phyloP scores from a whole-genome alignment of 1,140 invertebrate genomes.

The Macrostomum lignano region DNA sequence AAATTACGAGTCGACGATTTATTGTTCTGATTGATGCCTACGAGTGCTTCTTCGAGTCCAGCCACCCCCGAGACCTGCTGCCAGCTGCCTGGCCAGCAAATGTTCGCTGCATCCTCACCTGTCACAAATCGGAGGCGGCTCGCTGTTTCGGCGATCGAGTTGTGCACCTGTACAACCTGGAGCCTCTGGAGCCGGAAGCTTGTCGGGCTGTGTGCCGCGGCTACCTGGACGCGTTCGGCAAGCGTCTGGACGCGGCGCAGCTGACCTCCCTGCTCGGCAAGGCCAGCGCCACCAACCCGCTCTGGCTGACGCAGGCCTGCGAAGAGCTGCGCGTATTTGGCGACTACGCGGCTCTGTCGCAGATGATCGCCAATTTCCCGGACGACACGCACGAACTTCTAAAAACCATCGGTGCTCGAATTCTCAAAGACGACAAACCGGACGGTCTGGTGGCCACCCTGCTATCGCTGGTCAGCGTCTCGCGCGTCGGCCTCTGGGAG shows the following conservation, averaged over 20 bases:
- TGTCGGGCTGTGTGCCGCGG: slow-evolving; percentile 9
- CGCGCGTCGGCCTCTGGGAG: background rate
- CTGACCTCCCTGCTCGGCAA: slow-evolving; percentile 12
- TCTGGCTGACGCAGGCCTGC: slow-evolving; percentile 18
- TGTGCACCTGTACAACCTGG: no score
- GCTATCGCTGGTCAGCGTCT: background rate
- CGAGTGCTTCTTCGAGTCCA: no score
- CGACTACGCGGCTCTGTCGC: slow-evolving; percentile 14
- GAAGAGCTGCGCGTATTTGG: slow-evolving; percentile 23
- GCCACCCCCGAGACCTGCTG: no score
- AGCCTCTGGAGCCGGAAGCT: no score
- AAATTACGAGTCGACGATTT: no score
- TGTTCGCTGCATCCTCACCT: no score
- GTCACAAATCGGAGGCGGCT: no score
- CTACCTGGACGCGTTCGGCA: slow-evolving; percentile 12
- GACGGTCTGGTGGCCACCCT: slow-evolving; percentile 5
- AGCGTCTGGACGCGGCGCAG: slow-evolving; percentile 17
- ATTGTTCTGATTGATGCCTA: no score
- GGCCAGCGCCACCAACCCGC: slow-evolving; percentile 12
- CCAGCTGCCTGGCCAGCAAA: no score
- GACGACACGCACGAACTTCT: slow-evolving; percentile 12
- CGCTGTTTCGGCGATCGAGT: no score
- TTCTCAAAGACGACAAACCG: slow-evolving; percentile 14
- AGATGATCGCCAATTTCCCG: slow-evolving; percentile 14
- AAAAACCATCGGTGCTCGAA: slow-evolving; percentile 11